Evolutionary conservation across 2,797 vertebrate species (phyloP).

Genomic region (Tapera naevia): DNA sequence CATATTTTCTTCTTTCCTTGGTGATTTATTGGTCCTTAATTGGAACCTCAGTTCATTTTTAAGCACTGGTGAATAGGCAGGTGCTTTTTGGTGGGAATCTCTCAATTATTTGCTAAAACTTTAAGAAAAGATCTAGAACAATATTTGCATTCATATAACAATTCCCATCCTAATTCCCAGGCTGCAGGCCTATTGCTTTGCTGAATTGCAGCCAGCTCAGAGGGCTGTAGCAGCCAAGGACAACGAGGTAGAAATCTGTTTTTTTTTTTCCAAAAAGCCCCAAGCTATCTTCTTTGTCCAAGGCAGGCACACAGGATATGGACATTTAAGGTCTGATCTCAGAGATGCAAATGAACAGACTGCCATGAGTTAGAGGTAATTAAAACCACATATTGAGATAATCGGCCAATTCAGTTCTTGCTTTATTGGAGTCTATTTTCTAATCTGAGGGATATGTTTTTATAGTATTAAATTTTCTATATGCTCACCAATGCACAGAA

Average conservation of each 20-base stretch:
- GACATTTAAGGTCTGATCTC: slow-evolving; percentile 41
- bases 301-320: neutral
- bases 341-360: slow-evolving; percentile 36
- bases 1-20: neutral
- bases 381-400: slow-evolving; percentile 51
- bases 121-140: neutral
- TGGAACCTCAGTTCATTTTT: neutral
- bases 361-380: slow-evolving; percentile 44
- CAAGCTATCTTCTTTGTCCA: slow-evolving; percentile 46
- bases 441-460: neutral
- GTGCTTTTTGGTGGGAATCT: neutral
- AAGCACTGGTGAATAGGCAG: neutral
- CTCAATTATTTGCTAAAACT: neutral
- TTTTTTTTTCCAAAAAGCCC: slow-evolving; percentile 25
- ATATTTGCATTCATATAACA: slow-evolving; percentile 20
- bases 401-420: neutral
- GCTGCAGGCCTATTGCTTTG: neutral
- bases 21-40: neutral
- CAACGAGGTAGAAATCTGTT: slow-evolving; percentile 4
- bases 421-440: neutral
- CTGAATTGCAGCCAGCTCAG: slow-evolving; percentile 34
- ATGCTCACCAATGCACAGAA: neutral
- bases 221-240: slow-evolving; percentile 39
- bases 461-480: neutral
- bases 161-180: slow-evolving; percentile 34